Conservation (phyloP, 2,113 vertebrate species). For the Phalacrocorax brasilianus region DNA sequence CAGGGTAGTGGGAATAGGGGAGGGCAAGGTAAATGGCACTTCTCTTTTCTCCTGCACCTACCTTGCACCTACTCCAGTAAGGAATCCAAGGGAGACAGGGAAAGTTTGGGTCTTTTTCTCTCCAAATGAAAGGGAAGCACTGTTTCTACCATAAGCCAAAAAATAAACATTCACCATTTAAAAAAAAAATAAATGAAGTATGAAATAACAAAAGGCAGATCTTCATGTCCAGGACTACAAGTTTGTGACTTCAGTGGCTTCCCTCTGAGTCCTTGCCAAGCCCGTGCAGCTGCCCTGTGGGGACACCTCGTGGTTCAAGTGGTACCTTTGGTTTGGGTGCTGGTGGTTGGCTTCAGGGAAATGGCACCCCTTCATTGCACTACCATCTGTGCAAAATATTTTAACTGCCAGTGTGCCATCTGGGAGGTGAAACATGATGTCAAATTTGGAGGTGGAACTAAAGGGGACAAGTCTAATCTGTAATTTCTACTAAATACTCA, state of each 20-base stretch:
- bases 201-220: neutral
- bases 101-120: neutral
- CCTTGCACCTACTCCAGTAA: neutral
- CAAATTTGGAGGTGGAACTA: neutral
- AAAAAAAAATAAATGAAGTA: too few species aligned
- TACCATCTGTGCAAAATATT: fast-evolving
- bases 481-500: neutral
- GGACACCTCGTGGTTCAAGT: constrained; percentile 70
- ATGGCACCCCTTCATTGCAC: neutral
- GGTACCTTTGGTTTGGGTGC: neutral
- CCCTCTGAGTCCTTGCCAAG: neutral
- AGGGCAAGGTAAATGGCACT: neutral
- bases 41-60: neutral
- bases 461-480: neutral
- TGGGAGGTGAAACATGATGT: neutral
- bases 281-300: constrained; percentile 32
- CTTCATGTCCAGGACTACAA: neutral
- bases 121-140: neutral
- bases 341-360: neutral
- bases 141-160: neutral
- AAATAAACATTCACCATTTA: neutral
- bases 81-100: neutral
- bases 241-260: neutral
- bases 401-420: neutral
- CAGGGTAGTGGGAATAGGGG: neutral